phyloP scores from a whole-genome alignment of 1,140 invertebrate species.

The Drosophila quadrilineata region DNA sequence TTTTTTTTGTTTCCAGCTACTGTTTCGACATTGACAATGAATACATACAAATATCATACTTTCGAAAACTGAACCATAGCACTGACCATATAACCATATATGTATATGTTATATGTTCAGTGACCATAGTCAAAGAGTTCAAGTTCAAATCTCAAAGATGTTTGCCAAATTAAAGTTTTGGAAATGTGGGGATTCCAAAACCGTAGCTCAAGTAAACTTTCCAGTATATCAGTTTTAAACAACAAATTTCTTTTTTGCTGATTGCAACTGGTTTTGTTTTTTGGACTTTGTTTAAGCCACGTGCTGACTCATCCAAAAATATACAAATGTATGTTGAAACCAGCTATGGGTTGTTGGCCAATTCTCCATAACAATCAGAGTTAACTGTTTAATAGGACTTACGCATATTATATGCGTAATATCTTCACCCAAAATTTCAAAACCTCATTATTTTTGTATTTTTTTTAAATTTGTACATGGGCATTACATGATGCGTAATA shows the following conservation, averaged over 20 bases:
- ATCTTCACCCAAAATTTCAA: not conserved
- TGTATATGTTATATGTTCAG: no score
- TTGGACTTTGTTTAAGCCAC: conserved; percentile 29
- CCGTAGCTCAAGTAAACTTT: no score
- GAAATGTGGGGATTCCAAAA: no score
- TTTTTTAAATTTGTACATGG: no score
- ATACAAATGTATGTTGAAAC: conserved; percentile 61
- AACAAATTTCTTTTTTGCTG: conserved; percentile 6
- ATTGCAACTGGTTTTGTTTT: conserved; percentile 14
- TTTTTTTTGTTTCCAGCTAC: no score
- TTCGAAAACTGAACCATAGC: no score
- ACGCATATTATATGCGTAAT: not conserved
- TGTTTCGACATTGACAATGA: conserved; percentile 25
- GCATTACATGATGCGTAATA: no score
- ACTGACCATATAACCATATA: no score
- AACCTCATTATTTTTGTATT: no score
- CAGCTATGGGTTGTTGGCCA: conserved; percentile 5
- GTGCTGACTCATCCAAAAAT: conserved; percentile 63
- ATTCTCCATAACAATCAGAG: not conserved
- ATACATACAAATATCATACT: not conserved
- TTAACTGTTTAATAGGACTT: conserved; percentile 20
- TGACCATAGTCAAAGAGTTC: not conserved
- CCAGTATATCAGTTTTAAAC: no score
- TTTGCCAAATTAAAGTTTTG: no score
- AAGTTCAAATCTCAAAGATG: no score